These are phyloP conservation scores for Ceratitis capitata DNA, from an alignment of 1,140 invertebrate genomes.

Conservation along the genomic window DNA sequence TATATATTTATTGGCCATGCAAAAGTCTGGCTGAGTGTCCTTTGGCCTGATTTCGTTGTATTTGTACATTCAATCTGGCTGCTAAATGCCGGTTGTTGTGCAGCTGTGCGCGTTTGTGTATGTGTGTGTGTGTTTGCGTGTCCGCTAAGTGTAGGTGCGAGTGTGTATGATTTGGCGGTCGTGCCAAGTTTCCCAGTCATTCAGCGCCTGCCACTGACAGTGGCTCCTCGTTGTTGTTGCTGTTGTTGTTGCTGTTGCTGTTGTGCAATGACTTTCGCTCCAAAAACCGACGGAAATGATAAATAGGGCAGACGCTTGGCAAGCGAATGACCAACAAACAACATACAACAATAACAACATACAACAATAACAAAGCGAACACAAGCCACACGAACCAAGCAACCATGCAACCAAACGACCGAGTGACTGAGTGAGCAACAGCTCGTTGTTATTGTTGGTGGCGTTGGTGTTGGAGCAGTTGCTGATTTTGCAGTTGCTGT, in stretches of 20 bases:
- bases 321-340: background rate
- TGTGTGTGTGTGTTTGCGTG: background rate
- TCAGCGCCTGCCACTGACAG: constrained; percentile 2
- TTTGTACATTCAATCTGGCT: constrained; percentile 24
- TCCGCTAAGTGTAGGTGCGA: background rate
- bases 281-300: constrained; percentile 37
- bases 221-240: constrained; percentile 24
- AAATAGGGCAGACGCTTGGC: constrained; percentile 35
- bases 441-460: background rate
- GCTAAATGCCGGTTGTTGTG: constrained; percentile 1
- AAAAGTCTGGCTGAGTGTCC: background rate
- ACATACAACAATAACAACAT: no score
- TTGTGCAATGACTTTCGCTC: constrained; percentile 37
- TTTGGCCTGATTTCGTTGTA: background rate
- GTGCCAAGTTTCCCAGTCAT: constrained; percentile 8
- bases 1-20: background rate
- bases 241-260: no score
- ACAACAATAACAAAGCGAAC: no score
- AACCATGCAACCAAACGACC: background rate
- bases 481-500: background rate
- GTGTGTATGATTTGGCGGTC: background rate
- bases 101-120: background rate
- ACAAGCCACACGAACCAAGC: background rate
- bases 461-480: background rate
- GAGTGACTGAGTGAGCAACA: background rate